Percentiles rank a stretch among this genome's conserved stretches.
Evolutionary conservation across 2,888 invertebrate genomes (phyloP).

Genomic region (Polylopha cassiicola): DNA sequence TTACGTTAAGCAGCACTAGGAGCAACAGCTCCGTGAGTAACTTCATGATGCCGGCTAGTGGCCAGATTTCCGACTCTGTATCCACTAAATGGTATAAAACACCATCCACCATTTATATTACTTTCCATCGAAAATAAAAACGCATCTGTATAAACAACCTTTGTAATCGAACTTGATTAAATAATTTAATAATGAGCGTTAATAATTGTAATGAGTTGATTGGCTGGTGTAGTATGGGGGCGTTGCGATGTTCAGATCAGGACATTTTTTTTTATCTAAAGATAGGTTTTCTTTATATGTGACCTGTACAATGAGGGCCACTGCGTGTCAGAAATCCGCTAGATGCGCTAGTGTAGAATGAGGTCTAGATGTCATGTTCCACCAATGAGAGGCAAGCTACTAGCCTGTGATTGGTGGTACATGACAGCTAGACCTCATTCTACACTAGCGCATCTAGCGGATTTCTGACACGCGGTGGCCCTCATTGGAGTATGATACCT

Average conservation of each 20-base stretch:
- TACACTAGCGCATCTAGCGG: too few species aligned
- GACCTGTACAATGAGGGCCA: too few species aligned
- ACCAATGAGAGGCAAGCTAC: too few species aligned
- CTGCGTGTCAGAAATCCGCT: too few species aligned
- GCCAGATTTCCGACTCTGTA: conserved; percentile 21
- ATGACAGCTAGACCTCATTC: too few species aligned
- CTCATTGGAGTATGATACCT: too few species aligned
- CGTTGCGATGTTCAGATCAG: neutral
- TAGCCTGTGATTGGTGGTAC: too few species aligned
- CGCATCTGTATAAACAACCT: conserved; percentile 17
- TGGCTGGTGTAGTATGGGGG: neutral
- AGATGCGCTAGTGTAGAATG: neutral
- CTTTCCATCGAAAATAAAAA: conserved; percentile 9
- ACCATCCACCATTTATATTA: conserved; percentile 18
- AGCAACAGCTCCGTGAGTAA: conserved; percentile 18
- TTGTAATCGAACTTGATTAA: conserved; percentile 15
- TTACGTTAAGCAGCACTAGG: conserved; percentile 15
- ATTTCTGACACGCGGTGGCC: too few species aligned
- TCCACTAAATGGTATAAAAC: conserved; percentile 17
- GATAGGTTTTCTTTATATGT: too few species aligned
- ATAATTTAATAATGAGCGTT: conserved; percentile 3
- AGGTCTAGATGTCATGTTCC: too few species aligned
- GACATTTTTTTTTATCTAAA: neutral
- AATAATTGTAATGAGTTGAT: neutral
- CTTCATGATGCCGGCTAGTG: conserved; percentile 18